Evolutionary conservation across 2,113 vertebrate genomes (phyloP).

Genomic region (Formicarius rufipectus): DNA sequence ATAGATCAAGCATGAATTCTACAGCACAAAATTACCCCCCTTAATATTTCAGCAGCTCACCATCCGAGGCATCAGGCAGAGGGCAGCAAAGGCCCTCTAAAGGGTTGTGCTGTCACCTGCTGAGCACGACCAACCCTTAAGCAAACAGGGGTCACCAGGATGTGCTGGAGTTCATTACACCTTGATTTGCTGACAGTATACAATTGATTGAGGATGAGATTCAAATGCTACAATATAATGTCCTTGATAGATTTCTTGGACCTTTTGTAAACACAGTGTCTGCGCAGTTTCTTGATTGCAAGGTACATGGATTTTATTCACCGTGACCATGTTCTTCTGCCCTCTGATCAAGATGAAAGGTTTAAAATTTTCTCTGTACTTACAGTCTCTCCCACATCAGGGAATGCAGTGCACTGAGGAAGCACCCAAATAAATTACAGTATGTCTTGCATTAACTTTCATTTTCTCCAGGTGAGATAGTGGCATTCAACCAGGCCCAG

Average conservation of each 20-base stretch:
- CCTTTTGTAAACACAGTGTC: neutral
- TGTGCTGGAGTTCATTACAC: accelerated
- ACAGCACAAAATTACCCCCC: accelerated
- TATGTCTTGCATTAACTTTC: neutral
- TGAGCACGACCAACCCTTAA: neutral
- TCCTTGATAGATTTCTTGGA: neutral
- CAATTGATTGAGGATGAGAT: neutral
- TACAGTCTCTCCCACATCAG: neutral
- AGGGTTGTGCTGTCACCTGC: neutral
- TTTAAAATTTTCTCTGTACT: neutral
- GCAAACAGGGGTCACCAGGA: accelerated
- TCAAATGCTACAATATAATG: neutral
- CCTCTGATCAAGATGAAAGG: neutral
- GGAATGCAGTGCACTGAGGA: neutral
- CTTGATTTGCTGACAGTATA: neutral
- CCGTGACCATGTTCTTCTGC: neutral
- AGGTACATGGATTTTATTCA: neutral
- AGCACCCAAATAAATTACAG: neutral
- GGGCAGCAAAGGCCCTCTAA: slow-evolving; percentile 8
- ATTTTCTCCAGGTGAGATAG: neutral
- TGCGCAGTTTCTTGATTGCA: neutral
- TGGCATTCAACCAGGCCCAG: neutral
- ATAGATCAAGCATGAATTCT: neutral
- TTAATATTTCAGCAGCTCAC: neutral
- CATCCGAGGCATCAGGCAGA: neutral